Evolutionary conservation across 1,140 invertebrate genomes (phyloP).

Genomic region (Bombus superbus): DNA sequence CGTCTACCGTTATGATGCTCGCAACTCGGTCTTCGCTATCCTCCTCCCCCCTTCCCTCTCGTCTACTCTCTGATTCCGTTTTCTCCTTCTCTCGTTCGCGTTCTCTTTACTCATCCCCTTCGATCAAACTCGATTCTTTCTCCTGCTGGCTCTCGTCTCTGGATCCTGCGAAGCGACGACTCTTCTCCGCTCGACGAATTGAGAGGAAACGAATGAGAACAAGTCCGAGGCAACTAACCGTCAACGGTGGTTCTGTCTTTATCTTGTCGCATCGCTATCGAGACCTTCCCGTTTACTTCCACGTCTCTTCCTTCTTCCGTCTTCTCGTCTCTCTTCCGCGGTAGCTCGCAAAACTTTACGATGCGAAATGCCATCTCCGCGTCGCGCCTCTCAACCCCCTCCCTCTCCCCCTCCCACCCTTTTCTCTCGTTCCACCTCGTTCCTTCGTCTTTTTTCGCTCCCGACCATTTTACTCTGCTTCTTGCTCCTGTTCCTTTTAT

Average conservation of each 20-base stretch:
- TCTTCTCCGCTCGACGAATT: slow-evolving; percentile 71
- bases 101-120: slow-evolving; percentile 51
- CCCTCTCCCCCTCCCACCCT: neutral
- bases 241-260: slow-evolving; percentile 71
- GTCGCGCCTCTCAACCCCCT: slow-evolving; percentile 58
- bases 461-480: slow-evolving; percentile 24
- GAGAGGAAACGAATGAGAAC: slow-evolving; percentile 79
- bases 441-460: neutral
- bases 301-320: slow-evolving; percentile 28
- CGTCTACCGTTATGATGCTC: slow-evolving; percentile 39
- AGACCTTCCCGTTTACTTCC: slow-evolving; percentile 45
- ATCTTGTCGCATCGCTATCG: slow-evolving; percentile 44
- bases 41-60: neutral
- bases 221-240: slow-evolving; percentile 75
- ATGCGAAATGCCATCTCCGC: slow-evolving; percentile 72
- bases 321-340: slow-evolving; percentile 55
- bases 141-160: slow-evolving; percentile 21
- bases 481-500: neutral
- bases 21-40: slow-evolving; percentile 6
- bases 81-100: neutral
- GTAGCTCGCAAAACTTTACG: slow-evolving; percentile 75
- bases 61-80: slow-evolving; percentile 25
- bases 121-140: slow-evolving; percentile 55
- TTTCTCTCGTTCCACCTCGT: neutral
- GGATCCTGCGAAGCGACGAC: slow-evolving; percentile 12